Evolutionary conservation across 1,140 invertebrate genomes (phyloP).

Genomic region (Drosophila ohnishii): DNA sequence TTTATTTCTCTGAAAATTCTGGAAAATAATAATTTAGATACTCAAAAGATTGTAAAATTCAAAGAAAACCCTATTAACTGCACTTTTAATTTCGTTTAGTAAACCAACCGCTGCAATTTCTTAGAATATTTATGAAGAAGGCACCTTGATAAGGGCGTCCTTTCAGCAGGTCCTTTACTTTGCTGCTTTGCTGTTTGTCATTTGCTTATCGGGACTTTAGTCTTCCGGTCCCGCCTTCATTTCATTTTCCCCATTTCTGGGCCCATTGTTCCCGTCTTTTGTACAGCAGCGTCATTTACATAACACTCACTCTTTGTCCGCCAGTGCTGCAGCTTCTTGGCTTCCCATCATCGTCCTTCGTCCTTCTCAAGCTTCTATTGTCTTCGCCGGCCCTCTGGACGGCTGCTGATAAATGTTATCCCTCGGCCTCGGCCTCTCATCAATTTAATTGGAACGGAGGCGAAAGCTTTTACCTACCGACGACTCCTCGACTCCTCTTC

Average conservation of each 20-base stretch:
- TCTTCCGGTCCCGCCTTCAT: constrained; percentile 26
- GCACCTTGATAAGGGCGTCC: constrained; percentile 21
- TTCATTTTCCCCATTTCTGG: constrained; percentile 18
- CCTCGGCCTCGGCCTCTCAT: constrained; percentile 47
- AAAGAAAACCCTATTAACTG: background rate
- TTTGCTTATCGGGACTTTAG: constrained; percentile 63
- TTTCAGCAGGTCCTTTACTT: constrained; percentile 11
- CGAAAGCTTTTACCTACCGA: constrained; percentile 35
- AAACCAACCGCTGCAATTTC: constrained; percentile 13
- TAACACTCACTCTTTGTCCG: constrained; percentile 43
- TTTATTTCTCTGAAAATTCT: background rate
- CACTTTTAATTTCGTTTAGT: constrained; percentile 16
- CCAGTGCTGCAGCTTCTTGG: constrained; percentile 26
- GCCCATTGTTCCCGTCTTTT: constrained; percentile 39
- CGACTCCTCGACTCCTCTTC: constrained; percentile 19
- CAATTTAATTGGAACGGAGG: constrained; percentile 68
- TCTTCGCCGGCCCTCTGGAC: constrained; percentile 15
- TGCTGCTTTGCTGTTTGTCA: constrained; percentile 66
- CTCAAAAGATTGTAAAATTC: background rate
- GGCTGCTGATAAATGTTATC: constrained; percentile 28
- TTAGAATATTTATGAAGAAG: background rate
- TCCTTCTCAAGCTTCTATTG: constrained; percentile 35
- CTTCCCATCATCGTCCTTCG: constrained; percentile 19
- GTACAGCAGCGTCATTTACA: constrained; percentile 52
- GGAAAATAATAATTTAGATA: background rate